These are phyloP conservation scores for Thera obeliscata DNA, from an alignment of 2,888 invertebrate genomes.

Conservation along the genomic window DNA sequence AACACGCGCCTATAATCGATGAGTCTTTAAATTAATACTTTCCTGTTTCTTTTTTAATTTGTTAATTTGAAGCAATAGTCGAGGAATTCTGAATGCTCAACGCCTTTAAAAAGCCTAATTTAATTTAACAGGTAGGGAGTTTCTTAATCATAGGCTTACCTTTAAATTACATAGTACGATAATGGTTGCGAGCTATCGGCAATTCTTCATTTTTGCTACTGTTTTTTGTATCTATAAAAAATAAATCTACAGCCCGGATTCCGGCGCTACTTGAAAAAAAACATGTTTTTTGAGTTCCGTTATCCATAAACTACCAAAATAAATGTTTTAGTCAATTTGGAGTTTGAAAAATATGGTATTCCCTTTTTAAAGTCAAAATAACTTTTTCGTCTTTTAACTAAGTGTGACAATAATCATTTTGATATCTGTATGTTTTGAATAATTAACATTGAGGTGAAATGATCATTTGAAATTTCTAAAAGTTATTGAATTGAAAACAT, in stretches of 20 bases:
- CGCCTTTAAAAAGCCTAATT: slow-evolving; percentile 82
- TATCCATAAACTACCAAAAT: not conserved
- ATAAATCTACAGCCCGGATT: slow-evolving; percentile 52
- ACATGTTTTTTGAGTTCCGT: not conserved
- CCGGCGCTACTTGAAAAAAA: slow-evolving; percentile 40
- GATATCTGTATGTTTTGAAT: no score
- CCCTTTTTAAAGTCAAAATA: not conserved
- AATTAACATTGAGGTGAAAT: no score
- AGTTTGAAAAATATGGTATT: not conserved
- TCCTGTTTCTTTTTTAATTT: slow-evolving; percentile 66
- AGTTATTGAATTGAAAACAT: no score
- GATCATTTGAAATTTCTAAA: no score
- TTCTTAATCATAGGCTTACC: slow-evolving; percentile 81
- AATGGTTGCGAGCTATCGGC: slow-evolving; percentile 81
- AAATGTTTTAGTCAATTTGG: not conserved
- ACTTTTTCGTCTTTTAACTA: not conserved
- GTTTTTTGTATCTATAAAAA: slow-evolving; percentile 70
- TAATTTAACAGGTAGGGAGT: slow-evolving; percentile 84
- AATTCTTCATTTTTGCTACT: slow-evolving; percentile 82
- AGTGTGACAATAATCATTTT: no score
- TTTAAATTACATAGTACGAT: slow-evolving; percentile 78
- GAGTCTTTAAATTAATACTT: slow-evolving; percentile 74
- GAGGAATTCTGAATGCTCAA: slow-evolving; percentile 60
- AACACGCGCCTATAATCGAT: slow-evolving; percentile 74
- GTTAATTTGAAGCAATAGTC: slow-evolving; percentile 63